Percentiles rank a stretch among this genome's conserved stretches.
phyloP scores from a whole-genome alignment of 2,113 vertebrate genomes.

The Scomber colias region DNA sequence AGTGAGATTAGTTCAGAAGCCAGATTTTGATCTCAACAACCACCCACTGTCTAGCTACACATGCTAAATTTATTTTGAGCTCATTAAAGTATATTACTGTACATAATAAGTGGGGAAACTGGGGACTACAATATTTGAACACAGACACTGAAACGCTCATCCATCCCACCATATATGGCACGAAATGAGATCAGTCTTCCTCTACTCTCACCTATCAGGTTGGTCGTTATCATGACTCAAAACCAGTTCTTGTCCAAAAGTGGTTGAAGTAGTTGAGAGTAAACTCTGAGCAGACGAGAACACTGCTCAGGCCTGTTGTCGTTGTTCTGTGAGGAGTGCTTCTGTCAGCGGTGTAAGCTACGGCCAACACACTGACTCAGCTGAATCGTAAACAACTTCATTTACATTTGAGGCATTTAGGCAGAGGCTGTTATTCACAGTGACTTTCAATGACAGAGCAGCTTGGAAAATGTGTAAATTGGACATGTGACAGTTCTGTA shows the following conservation, averaged over 20 bases:
- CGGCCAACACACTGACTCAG: constrained; percentile 34
- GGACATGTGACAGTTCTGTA: constrained; percentile 30
- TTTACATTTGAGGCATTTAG: constrained; percentile 53
- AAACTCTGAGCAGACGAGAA: not conserved
- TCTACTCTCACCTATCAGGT: not conserved
- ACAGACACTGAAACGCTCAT: not conserved
- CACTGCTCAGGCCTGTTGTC: not conserved
- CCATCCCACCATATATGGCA: not conserved
- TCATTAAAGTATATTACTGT: not conserved
- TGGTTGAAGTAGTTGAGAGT: not conserved
- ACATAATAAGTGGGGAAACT: not conserved
- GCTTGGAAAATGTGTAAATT: constrained; percentile 28
- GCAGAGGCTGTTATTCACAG: constrained; percentile 22
- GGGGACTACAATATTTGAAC: not conserved
- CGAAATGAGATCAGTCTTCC: not conserved
- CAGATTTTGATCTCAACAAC: not conserved
- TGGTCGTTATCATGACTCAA: constrained; percentile 1
- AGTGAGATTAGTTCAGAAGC: not conserved
- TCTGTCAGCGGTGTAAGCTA: constrained; percentile 22
- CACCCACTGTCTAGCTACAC: not conserved
- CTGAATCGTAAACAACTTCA: constrained; percentile 23
- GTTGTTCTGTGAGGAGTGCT: constrained; percentile 20
- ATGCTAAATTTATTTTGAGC: not conserved
- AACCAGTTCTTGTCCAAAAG: not conserved
- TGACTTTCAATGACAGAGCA: constrained; percentile 12